Evolutionary conservation across 2,888 invertebrate genomes (phyloP).

Genomic region (Ptilodon capucinus): DNA sequence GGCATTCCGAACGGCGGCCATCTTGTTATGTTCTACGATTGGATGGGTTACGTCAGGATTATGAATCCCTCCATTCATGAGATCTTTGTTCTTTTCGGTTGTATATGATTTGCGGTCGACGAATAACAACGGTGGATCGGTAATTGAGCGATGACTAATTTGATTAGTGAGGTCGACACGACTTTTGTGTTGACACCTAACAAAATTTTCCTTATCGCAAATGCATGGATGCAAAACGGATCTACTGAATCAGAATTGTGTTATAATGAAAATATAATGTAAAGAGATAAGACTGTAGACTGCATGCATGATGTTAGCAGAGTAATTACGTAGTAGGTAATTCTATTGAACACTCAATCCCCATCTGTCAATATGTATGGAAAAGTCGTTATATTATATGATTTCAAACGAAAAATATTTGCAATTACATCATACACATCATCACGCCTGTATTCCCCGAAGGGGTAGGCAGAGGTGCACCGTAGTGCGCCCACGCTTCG

Average conservation of each 20-base stretch:
- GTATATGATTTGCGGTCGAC: slow-evolving; percentile 22
- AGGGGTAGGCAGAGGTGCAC: no score
- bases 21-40: slow-evolving; percentile 60
- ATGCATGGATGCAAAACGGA: slow-evolving; percentile 8
- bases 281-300: no score
- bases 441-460: no score
- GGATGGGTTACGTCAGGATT: slow-evolving; percentile 59
- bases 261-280: no score
- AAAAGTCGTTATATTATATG: no score
- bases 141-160: slow-evolving; percentile 20
- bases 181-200: neutral
- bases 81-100: slow-evolving; percentile 30
- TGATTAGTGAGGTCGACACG: slow-evolving; percentile 23
- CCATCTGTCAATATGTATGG: no score
- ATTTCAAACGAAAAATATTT: no score
- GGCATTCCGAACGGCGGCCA: slow-evolving; percentile 69
- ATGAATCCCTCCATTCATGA: slow-evolving; percentile 53
- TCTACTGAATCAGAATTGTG: neutral
- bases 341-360: no score
- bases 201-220: slow-evolving; percentile 24
- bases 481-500: no score
- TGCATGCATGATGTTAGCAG: no score
- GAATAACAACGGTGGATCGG: slow-evolving; percentile 18
- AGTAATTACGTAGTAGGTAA: no score
- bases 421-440: no score